Evolutionary conservation across 2,113 vertebrate species (phyloP), one percentile per base, ranked within the genome.

Genomic region (Oryzias curvinotus): DNA sequence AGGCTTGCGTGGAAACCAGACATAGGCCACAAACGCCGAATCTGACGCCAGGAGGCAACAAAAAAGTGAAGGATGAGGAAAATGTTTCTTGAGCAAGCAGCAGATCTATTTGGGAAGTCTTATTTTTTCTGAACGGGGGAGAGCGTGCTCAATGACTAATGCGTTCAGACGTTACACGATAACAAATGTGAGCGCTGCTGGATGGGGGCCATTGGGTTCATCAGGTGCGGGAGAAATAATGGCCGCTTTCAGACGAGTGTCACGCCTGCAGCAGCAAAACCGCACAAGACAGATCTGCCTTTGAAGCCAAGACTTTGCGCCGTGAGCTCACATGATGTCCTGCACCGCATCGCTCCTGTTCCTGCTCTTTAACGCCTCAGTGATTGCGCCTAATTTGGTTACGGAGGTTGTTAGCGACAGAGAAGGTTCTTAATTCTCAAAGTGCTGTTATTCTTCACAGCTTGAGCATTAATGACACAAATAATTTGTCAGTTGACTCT

Each of bases 211-310:
- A 71, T 77, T 64, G n/a, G 66, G 84, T 84, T 84, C 84, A 81
- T 84, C 79, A 69, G 67, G 59, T 77, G 62, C 69, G 68, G 53
- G 62, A 58, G 66, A 63, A 80, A 73, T 70, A 85, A 79, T 62
- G 57, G 66, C 62, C 49, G 30, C 77, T 81, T 78, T 66, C 63
- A 71, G 50, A 77, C 1, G 25, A 77, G 68, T 69, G 76, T 65
- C 69, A 54, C 44, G n/a, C 53, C 52, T 65, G 44, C 63, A 55
- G 46, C 64, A 61, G 51, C 58, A 43, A 51, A 66, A 65, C 49
- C 15, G 68, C 50, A 28, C 61, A 25, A 72, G 72, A 82, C 52
- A 41, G 72, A 68, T 76, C 59, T 73, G 75, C 71, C 81, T 84
- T 66, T 78, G 57, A 71, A 80, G 69, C 62, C 66, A 28, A 42